A percentile compares a stretch with the other conserved stretches of the same genome.
phyloP scores from a whole-genome alignment of 2,888 invertebrate species.

The Scaeva pyrastri region DNA sequence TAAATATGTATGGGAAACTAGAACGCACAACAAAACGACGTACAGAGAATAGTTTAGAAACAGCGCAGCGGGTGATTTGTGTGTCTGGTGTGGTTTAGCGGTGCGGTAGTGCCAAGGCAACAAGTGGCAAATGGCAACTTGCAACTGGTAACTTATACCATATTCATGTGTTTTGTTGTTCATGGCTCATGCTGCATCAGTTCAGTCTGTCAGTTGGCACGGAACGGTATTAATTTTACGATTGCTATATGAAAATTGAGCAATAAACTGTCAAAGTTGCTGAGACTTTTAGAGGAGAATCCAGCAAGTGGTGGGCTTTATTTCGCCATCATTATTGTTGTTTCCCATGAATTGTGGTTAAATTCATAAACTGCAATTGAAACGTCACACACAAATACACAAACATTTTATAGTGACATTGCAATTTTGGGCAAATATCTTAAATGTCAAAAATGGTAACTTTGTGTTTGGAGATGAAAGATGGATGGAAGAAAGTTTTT shows the following conservation, averaged over 20 bases:
- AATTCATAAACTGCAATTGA: conserved; percentile 26
- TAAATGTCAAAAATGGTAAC: not conserved
- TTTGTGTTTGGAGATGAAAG: not conserved
- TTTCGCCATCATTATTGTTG: not conserved
- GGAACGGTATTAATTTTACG: conserved; percentile 12
- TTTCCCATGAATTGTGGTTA: conserved; percentile 40
- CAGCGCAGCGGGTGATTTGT: conserved; percentile 37
- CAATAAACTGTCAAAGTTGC: conserved; percentile 27
- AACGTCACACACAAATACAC: not conserved
- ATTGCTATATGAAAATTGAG: conserved; percentile 38
- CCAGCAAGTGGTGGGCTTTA: conserved; percentile 9
- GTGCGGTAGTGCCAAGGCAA: conserved; percentile 42
- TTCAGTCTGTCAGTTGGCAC: not conserved
- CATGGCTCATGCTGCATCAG: not conserved
- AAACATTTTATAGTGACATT: not conserved
- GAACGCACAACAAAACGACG: conserved; percentile 35
- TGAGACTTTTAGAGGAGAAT: not conserved
- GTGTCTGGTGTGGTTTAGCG: conserved; percentile 11
- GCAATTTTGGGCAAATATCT: not conserved
- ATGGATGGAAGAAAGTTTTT: not conserved
- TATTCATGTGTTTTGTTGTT: conserved; percentile 19
- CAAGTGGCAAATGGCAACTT: too few relatives aligned
- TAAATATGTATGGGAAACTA: conserved; percentile 52
- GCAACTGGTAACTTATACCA: conserved; percentile 46
- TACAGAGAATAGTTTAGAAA: conserved; percentile 22